Evolutionary conservation across 2,888 invertebrate species (phyloP), one percentile per base, ranked within the genome.

Genomic region (Blera fallax): DNA sequence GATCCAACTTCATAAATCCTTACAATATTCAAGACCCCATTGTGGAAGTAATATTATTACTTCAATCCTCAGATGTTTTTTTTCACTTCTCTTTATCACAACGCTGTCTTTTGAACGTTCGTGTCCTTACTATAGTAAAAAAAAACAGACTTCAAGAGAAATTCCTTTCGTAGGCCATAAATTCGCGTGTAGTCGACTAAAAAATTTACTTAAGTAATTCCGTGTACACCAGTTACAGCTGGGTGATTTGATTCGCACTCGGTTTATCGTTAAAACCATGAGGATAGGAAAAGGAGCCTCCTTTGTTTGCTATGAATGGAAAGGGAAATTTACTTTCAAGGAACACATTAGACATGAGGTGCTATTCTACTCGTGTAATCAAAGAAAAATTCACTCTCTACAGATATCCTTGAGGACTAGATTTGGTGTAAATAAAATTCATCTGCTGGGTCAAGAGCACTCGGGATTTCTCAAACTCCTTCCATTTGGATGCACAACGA

Each of bases 401-500:
- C n/a, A n/a, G 40, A 24, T 7, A 24, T 60, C 58, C 37, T 60
- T 60, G 37, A 60, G 24, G 8, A 21, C 18, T 52, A 37, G 50
- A 10, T 37, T 24, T 8, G 40, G 34, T 67, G 67, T 14, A 40
- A 34, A 67, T 52, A 67, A 37, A 52, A 52, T 40, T 37, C 52
- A 27, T 24, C 52, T 52, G 52, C 52, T 37, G 14, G 67, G 67
- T 52, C 67, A 67, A 67, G 67, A 67, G 21, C 52, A 14, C 37
- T 52, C 24, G n/a, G 52, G 52, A 52, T 52, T 50, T 50, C 24
- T n/a, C 32, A 24, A 65, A 29, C 50, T 50, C 21, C 11, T 50
- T 65, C 24, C 21, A 48, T 7, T 32, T 32, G n/a, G 18, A 32
- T 18, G 48, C 32, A 48, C 48, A 50, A 7, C n/a, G 48, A 50